Evolutionary conservation across 2,113 vertebrate genomes (phyloP), one percentile per base, ranked within the genome.

Genomic region (Tetrao urogallus): DNA sequence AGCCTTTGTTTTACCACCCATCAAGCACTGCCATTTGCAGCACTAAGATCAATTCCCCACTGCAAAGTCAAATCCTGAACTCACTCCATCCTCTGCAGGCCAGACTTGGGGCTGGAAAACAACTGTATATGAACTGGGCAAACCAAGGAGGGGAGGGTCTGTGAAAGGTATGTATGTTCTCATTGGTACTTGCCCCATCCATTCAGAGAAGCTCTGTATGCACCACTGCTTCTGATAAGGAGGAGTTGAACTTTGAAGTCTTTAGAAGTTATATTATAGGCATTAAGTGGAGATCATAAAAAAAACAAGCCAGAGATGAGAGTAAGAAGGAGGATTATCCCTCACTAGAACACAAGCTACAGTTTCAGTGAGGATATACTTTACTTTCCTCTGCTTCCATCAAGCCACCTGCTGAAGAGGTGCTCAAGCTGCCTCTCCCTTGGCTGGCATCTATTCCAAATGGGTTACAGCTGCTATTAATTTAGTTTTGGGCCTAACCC

Each of bases 401-500:
- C 0, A 0, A 88, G 56, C 20, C 63, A 63, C 43, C 60, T 87
- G 57, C 66, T 12, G 6, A 65, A 60, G 56, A 63, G 64, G 19
- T 64, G 6, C 8, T 3, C 10, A 61, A 48, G 40, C 34, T 92
- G 78, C 58, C 71, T 77, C 45, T 83, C 42, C 61, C 67, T 73
- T 60, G 43, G 43, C 61, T 88, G 82, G 52, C 69, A 78, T 81
- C 64, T 72, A 0, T 3, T 4, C 45, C 81, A 45, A 66, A 76
- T 48, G 18, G 36, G 57, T 64, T 94, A 58, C 82, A 90, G 85
- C 82, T 90, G 80, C 85, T 95, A 16, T 77, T 84, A 63, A 92
- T 89, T 91, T 92, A 36, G 48, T 66, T 88, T 86, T 84, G 66
- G 54, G 25, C 48, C 88, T 88, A 82, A 88, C 57, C 36, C 70